Base-by-base conservation (phyloP, 30 jellyfish, hydroid and myxozoan species). In the Sanderia malayensis region DNA sequence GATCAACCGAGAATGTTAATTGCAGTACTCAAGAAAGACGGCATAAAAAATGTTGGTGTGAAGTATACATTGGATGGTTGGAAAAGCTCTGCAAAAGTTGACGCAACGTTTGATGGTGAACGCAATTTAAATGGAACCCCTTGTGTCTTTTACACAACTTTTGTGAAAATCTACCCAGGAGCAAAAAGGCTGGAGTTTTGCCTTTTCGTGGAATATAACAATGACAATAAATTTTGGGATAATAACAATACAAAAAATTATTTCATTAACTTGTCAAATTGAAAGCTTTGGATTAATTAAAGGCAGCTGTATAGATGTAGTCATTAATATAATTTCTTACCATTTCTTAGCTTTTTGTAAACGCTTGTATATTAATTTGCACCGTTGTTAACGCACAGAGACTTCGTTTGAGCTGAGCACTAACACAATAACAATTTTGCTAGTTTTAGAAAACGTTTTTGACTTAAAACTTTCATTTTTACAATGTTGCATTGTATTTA, bases 151-250 rank as follows among this genome's bases (percentile, higher is more conserved):
- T 76, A 27, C 59, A 61, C 22, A 1, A 70, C 44, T 7, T 18
- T 19, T 1, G 52, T 62, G 4, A 44, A 25, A 0, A 31, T 61
- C 17, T 79, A 79, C 46, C 49, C 61, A 29, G 79, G 59, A 23
- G 29, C 49, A 26, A 61, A 46, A 4, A 37, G 13, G 46, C 28
- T 76, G 87, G 41, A 58, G 30, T 82, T 89, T 67, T 94, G 85
- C 11, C 67, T 82, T 23, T 45, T 82, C 59, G 70, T 78, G 78
- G 30, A 44, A 10, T 75, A 67, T 24, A 63, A 76, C 24, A 85
- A 74, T 0, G 32, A n/a, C n/a, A n/a, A 18, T 31, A 93, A 82
- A 57, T 30, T 13, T 33, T 89, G 97, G 97, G 97, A 89, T 86
- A 89, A 89, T 31, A 89, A 83, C 53, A 19, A 21, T 24, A 86